Evolutionary conservation across 1,140 invertebrate species (phyloP), one percentile per base, ranked within the genome.

Genomic region (Megalonaias nervosa): DNA sequence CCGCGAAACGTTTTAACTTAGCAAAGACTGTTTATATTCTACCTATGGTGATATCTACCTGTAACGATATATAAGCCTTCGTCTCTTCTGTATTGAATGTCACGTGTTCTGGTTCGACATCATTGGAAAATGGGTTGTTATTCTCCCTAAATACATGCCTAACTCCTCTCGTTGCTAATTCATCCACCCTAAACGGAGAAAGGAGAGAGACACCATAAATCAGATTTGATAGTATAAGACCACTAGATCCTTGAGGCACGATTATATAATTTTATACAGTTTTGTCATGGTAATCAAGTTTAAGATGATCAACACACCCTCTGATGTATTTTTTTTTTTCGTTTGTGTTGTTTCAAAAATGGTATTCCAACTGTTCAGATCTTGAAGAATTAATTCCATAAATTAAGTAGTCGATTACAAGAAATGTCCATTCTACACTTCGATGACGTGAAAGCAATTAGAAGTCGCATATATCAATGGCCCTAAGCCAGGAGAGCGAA

Each of bases 41-140:
- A 62, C 11, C 2, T 15, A 21, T 56, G 19, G 57, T 56, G 13
- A 57, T 13, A 70, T 59, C 48, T 19, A 84, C 82, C 80, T 84
- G 82, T 38, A 84, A 66, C 59, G 59, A 59, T 21, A 84, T 58
- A 38, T 82, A 84, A 67, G 82, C 82, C 68, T 70, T 82, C 19
- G 74, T 75, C 15, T 78, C 61, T 19, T 82, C 80, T 59, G 56
- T 59, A 61, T 82, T 81, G 9, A 82, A 68, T 15, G 82, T 72
- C 55, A 84, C 71, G 58, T 80, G 82, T 65, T 84, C 82, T 16
- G 80, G 82, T 64, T 84, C 82, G 4, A 82, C 19, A 61, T 84
- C 80, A 62, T 80, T 75, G 21, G 73, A 65, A 64, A 84, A 82
- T 15, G 59, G 55, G 68, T 77, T 82, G 74, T 72, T 68, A 66